Conservation (phyloP, 2,797 vertebrate genomes). For the Cryptoprocta ferox region DNA sequence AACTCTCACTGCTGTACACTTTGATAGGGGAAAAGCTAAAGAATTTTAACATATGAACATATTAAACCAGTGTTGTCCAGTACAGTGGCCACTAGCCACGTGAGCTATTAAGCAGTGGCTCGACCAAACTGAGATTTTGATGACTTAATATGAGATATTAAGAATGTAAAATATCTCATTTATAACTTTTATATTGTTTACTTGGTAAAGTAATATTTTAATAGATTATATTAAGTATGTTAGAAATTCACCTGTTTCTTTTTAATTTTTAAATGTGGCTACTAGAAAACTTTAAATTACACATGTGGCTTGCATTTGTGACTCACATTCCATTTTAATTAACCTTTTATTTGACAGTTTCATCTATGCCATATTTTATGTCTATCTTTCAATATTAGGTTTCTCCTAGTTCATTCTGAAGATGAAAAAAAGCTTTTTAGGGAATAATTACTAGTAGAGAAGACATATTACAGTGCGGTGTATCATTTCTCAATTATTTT, state of each 20-base stretch:
- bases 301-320: background rate
- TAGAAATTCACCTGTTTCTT: background rate
- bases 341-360: background rate
- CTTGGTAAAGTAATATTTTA: background rate
- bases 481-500: background rate
- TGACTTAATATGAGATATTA: background rate
- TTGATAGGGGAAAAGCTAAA: background rate
- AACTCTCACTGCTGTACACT: background rate
- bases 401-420: background rate
- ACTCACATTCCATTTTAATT: background rate
- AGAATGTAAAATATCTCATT: background rate
- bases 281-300: background rate
- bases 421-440: background rate
- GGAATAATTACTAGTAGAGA: background rate
- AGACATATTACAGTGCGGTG: background rate
- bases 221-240: background rate
- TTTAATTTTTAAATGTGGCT: background rate
- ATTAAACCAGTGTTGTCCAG: background rate
- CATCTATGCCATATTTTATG: background rate
- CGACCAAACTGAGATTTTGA: background rate
- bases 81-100: background rate
- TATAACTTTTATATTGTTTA: background rate
- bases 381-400: background rate
- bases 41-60: background rate
- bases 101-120: background rate